Evolutionary conservation across 2,797 vertebrate genomes (phyloP), one percentile per base, ranked within the genome.

Genomic region (Schizothorax lantsangensis): DNA sequence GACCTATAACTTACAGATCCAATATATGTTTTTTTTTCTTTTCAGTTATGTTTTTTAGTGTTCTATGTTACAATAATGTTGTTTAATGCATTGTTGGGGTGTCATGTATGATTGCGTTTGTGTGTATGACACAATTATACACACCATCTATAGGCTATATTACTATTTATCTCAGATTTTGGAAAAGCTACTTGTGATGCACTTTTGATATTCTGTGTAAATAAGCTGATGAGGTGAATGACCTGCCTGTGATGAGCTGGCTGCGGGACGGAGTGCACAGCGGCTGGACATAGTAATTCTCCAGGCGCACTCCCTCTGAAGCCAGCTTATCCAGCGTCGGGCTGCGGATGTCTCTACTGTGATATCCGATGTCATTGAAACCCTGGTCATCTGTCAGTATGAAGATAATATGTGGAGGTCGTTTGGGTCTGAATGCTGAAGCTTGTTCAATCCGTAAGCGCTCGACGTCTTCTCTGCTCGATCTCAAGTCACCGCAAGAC

Each of bases 221-320:
- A 49, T 33, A 64, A 47, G 43, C 17, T 12, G n/a, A 36, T 26
- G 33, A 43, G 30, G 14, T 30, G 78, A 73, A 94, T 94, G 96
- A 97, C 98, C 98, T 98, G 93, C 98, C 98, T 0, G 97, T 99
- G 85, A 99, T 95, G 71, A 99, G 97, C 92, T 99, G 98, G 92
- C 98, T 99, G 84, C 98, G 95, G 4, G 98, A 98, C 0, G 98
- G 98, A 0, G 98, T 99, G 88, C 98, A 99, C 94, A 99, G 98
- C 81, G 98, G 98, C 89, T 99, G 98, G 17, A 99, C 97, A 71
- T 99, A 99, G 86, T 99, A 99, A 66, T 98, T 99, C 94, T 99
- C 98, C 93, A 99, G 92, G 47, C 95, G 97, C 40, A 99, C 98
- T 0, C 98, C 98, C 79, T 99, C 97, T 0, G 97, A 96, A 0